These are phyloP conservation scores for Psettodes erumei DNA, from an alignment of 2,113 vertebrate genomes.

Conservation along the genomic window DNA sequence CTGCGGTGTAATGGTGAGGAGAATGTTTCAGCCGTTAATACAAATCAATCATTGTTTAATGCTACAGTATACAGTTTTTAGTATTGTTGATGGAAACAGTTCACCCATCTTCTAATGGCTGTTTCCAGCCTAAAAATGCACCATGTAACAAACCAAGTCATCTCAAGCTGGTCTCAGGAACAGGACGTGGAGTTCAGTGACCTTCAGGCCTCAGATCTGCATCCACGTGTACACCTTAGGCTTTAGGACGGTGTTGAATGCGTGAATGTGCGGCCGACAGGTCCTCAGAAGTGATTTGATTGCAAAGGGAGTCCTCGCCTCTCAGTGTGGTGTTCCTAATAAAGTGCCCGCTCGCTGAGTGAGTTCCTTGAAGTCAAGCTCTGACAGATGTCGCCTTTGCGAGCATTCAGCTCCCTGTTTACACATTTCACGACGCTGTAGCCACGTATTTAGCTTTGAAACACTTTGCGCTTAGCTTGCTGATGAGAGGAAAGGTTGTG, in stretches of 20 bases:
- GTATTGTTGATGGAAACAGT: background rate
- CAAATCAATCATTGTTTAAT: background rate
- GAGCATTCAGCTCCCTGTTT: background rate
- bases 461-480: background rate
- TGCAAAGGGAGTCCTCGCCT: background rate
- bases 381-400: background rate
- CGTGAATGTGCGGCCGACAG: background rate
- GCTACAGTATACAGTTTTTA: background rate
- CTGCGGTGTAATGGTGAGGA: background rate
- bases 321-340: background rate
- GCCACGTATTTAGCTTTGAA: slow-evolving; percentile 7
- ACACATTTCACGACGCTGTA: background rate
- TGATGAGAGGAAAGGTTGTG: slow-evolving; percentile 31
- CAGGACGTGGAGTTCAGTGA: background rate
- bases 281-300: background rate
- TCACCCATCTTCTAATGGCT: background rate
- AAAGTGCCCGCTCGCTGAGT: no score
- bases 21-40: background rate
- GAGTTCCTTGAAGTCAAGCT: background rate
- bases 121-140: background rate
- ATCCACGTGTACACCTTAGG: background rate
- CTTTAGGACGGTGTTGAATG: background rate
- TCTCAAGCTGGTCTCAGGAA: background rate
- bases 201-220: background rate
- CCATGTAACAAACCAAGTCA: background rate